Conservation (phyloP, 2,113 vertebrate genomes). For the Tetraodon nigroviridis region DNA sequence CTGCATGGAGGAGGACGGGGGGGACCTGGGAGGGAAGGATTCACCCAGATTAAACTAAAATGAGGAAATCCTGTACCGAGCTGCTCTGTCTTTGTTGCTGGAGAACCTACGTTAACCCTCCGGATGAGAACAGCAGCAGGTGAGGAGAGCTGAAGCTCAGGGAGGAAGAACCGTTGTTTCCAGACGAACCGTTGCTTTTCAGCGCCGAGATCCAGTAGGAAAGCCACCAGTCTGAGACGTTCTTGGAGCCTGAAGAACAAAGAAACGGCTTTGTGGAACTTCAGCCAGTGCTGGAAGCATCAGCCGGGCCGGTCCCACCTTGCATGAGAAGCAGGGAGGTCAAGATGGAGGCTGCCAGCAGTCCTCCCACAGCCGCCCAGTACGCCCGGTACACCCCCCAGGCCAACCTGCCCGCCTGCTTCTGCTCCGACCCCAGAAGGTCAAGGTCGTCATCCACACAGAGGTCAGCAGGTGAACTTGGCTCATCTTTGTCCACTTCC, state of each 20-base stretch:
- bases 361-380: conserved; percentile 81
- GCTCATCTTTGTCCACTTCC: conserved; percentile 40
- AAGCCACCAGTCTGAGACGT: conserved; percentile 94
- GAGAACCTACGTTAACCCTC: conserved; percentile 74
- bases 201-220: conserved; percentile 92
- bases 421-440: conserved; percentile 78
- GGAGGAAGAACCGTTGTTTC: conserved; percentile 52
- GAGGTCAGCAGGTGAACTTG: conserved; percentile 40
- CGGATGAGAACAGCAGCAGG: conserved; percentile 78
- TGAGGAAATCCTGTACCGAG: no score
- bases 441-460: conserved; percentile 6
- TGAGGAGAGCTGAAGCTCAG: conserved; percentile 49
- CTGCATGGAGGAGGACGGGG: conserved; percentile 28
- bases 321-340: conserved; percentile 89
- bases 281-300: not conserved
- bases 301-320: conserved; percentile 68
- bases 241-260: conserved; percentile 80
- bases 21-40: conserved; percentile 49
- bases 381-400: conserved; percentile 87
- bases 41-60: not conserved
- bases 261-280: not conserved
- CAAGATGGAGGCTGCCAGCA: conserved; percentile 76
- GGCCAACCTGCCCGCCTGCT: conserved; percentile 83
- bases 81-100: not conserved
- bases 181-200: conserved; percentile 66